Percentiles rank a stretch among this genome's conserved stretches.
These are phyloP conservation scores for Phalacrocorax pelagicus DNA, from an alignment of 2,113 vertebrate species.

Conservation along the genomic window DNA sequence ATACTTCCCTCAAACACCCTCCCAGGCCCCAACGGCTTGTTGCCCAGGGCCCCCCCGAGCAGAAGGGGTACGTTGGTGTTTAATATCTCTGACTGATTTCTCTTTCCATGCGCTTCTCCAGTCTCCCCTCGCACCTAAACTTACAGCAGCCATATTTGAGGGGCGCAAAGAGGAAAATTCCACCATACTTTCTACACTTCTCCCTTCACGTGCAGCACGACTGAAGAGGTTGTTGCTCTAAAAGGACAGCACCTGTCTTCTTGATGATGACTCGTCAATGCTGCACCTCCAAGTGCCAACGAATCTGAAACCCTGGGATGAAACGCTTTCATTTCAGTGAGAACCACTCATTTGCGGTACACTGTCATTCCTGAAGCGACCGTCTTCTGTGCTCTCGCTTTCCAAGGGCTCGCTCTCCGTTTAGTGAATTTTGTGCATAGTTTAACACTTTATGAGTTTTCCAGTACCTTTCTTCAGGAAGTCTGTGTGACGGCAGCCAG, in stretches of 20 bases:
- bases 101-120: accelerated
- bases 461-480: not conserved
- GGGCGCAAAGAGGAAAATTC: not conserved
- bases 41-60: not conserved
- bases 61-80: not conserved
- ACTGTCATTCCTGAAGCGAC: not conserved
- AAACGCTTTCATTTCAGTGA: not conserved
- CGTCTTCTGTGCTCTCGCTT: not conserved
- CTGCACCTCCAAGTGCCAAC: not conserved
- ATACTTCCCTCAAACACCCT: not conserved
- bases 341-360: not conserved
- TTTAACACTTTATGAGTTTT: not conserved
- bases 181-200: not conserved
- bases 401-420: not conserved
- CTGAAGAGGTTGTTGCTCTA: not conserved
- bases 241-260: not conserved
- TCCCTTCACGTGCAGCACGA: not conserved
- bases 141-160: accelerated
- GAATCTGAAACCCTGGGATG: not conserved
- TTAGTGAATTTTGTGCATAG: not conserved
- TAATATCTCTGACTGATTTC: not conserved
- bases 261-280: not conserved
- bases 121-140: not conserved
- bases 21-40: not conserved
- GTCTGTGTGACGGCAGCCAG: not conserved